phyloP scores from a whole-genome alignment of 2,888 invertebrate genomes.

The Oxystoma pomonae region DNA sequence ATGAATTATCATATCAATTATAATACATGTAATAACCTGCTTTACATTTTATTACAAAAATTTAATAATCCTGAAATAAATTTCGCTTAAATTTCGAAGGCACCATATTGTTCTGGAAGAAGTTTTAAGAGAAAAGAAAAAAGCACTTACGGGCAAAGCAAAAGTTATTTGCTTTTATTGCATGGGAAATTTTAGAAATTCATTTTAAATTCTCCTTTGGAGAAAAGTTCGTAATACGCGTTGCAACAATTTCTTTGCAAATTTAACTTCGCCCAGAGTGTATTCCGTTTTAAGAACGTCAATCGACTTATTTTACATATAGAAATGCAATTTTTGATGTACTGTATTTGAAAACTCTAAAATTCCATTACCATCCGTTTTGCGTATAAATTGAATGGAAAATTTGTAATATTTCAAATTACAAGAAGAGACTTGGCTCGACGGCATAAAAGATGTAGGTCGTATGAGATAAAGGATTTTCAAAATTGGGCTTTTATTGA shows the following conservation, averaged over 20 bases:
- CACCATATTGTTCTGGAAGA: constrained; percentile 21
- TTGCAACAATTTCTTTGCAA: constrained; percentile 27
- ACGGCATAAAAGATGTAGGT: background rate
- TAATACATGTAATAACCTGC: too few species aligned
- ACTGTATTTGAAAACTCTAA: constrained; percentile 28
- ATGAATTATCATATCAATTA: too few species aligned
- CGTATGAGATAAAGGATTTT: background rate
- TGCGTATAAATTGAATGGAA: constrained; percentile 34
- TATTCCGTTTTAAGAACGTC: constrained; percentile 20
- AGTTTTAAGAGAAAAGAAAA: constrained; percentile 21
- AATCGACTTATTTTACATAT: constrained; percentile 32
- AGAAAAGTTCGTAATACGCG: constrained; percentile 22
- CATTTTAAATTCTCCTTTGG: constrained; percentile 25
- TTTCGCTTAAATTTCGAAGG: background rate
- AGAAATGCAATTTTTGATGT: constrained; percentile 32
- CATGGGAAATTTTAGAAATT: constrained; percentile 24
- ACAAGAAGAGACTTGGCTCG: constrained; percentile 19
- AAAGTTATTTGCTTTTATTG: constrained; percentile 27
- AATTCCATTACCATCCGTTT: constrained; percentile 33
- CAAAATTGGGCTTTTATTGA: background rate
- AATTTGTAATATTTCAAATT: constrained; percentile 34
- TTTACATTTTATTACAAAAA: too few species aligned
- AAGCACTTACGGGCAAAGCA: constrained; percentile 25
- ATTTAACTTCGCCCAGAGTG: constrained; percentile 24
- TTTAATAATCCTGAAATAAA: background rate